Base-by-base conservation (phyloP, 1,140 invertebrate genomes). In the Scylla paramamosain region DNA sequence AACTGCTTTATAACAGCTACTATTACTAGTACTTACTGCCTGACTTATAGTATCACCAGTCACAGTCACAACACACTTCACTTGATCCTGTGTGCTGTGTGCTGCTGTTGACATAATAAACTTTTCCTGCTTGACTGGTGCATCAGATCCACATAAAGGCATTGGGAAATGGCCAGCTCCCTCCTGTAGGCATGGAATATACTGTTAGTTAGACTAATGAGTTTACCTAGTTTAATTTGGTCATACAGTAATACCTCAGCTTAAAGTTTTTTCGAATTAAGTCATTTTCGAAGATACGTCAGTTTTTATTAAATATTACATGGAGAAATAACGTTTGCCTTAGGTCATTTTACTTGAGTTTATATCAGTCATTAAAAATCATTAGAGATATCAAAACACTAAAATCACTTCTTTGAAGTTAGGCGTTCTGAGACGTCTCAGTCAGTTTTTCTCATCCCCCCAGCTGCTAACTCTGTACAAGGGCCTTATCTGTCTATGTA, bases 11-110 rank as follows among this genome's bases (percentile, higher is more conserved):
- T 6, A 39, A 28, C 39, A 46, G 8, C 45, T 90, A 46, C 48
- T 46, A 48, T 6, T 28, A 28, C 45, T 48, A 29, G 14, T 46
- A 96, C 96, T 94, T 86, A 96, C 98, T 94, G 99, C 98, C 97
- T 98, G 98, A 95, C 98, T 98, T 96, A 99, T 99, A 96, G 98
- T 98, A 97, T 99, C 99, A 86, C 99, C 99, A 84, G 98, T 98
- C 52, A 99, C 97, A 31, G 98, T 99, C 28, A 99, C 98, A 94
- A 99, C 98, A 97, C 98, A 99, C 97, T 99, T 99, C n/a, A 99
- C 97, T 97, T 99, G 98, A 97, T 99, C 98, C 94, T 98, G 98
- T 52, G 98, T 96, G 92, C 96, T 97, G 59, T 97, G 97, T 88
- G 96, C 96, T 28, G 97, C 97, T 90, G 98, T 98, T 94, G 98